Evolutionary conservation across 2,888 invertebrate genomes (phyloP), one percentile per base, ranked within the genome.

Genomic region (Chloroclystis v-ata): DNA sequence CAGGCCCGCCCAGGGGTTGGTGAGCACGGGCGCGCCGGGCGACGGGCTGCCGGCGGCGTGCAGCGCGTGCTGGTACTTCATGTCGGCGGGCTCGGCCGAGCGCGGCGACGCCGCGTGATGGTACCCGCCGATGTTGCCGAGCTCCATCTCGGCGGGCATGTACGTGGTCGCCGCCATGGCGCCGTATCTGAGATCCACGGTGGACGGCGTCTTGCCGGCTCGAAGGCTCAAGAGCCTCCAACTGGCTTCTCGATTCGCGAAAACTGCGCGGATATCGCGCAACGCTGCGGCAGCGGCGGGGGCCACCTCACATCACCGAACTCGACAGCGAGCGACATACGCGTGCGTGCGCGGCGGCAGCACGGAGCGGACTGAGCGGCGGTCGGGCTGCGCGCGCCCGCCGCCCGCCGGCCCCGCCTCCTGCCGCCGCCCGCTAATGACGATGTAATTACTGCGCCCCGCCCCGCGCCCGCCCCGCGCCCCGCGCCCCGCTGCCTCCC

Each of bases 151-250:
- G 82, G 95, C 93, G 89, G 96, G 94, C 92, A 97, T 94, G 90
- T 97, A 97, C 90, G 96, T 94, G 89, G 96, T 95, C 91, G 96
- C 96, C 92, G 97, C 96, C 96, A 96, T 96, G 93, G 93, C 93
- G 91, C 91, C 91, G 91, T 91, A 91, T 80, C 88, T 85, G 75
- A 88, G 74, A 82, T 88, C 88, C 86, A 89, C 89, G 86, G 86
- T 89, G 85, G 89, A 88, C 84, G 91, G 90, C 91, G 90, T 89
- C 89, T 86, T 89, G 89, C 85, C 84, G 85, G 85, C 89, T 90
- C 89, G 91, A 85, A 87, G 86, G 85, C 84, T 80, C 76, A 75
- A 61, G 80, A 84, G 85, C 85, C 86, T 85, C 82, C 87, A 80
- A 78, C 84, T 85, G 84, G 84, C 85, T 72, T 80, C 72, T 72